Evolutionary conservation across 2,113 vertebrate genomes (phyloP).

Genomic region (Dicentrarchus labrax): DNA sequence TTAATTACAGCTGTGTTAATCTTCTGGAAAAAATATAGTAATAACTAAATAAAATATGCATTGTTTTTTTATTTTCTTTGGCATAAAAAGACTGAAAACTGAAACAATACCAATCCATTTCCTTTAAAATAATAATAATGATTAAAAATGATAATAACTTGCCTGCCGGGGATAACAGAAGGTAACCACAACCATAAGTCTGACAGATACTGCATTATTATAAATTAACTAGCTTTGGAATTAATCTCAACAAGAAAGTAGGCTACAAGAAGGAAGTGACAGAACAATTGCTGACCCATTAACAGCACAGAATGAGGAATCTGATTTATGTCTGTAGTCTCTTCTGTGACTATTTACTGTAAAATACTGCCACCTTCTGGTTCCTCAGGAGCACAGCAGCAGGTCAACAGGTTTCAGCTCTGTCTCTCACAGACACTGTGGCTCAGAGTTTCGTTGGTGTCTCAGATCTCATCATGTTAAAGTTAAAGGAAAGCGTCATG

Average conservation of each 20-base stretch:
- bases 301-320: background rate
- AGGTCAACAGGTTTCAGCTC: background rate
- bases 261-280: background rate
- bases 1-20: background rate
- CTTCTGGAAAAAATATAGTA: background rate
- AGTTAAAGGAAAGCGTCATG: background rate
- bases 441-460: background rate
- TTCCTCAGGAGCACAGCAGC: conserved; percentile 1
- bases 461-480: background rate
- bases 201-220: background rate
- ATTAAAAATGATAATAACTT: background rate
- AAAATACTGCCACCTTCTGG: conserved; percentile 64
- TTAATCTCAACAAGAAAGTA: background rate
- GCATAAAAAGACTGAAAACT: background rate
- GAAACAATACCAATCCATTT: background rate
- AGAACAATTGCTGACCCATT: conserved; percentile 9
- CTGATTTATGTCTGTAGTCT: background rate
- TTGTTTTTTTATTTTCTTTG: background rate
- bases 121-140: background rate
- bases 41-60: background rate
- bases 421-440: background rate
- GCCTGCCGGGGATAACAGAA: too few relatives aligned
- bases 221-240: background rate
- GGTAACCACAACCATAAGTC: too few relatives aligned
- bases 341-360: conserved; percentile 13